Conservation (phyloP, 2,113 vertebrate genomes). For the Eulemur rufifrons region DNA sequence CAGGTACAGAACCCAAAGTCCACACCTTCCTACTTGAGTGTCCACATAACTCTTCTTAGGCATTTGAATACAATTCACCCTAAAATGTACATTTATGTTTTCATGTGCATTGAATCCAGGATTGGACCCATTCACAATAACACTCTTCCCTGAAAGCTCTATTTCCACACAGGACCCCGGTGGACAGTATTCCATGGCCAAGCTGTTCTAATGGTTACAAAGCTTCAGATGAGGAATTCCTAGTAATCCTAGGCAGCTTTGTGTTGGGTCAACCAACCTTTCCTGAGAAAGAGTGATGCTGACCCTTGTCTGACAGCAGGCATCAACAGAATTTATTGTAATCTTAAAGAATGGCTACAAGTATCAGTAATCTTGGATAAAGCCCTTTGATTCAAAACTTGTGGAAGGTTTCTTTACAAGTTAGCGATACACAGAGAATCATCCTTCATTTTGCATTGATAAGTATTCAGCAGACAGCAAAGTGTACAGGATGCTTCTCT, state of each 20-base stretch:
- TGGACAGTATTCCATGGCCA: not conserved
- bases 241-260: not conserved
- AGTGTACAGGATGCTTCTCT: not conserved
- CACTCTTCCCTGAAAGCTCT: not conserved
- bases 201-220: not conserved
- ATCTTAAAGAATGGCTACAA: not conserved
- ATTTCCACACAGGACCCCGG: not conserved
- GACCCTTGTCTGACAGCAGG: not conserved
- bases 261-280: not conserved
- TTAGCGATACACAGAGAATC: not conserved
- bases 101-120: not conserved
- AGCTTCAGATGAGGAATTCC: not conserved
- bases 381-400: not conserved
- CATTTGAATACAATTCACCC: not conserved
- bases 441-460: not conserved
- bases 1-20: not conserved
- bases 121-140: not conserved
- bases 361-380: not conserved
- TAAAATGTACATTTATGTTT: not conserved
- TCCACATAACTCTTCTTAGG: not conserved
- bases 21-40: not conserved
- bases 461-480: not conserved
- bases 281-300: not conserved
- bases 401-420: not conserved
- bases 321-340: not conserved